These are phyloP conservation scores for Drosophila dives DNA, from an alignment of 2,888 invertebrate genomes.

Conservation along the genomic window DNA sequence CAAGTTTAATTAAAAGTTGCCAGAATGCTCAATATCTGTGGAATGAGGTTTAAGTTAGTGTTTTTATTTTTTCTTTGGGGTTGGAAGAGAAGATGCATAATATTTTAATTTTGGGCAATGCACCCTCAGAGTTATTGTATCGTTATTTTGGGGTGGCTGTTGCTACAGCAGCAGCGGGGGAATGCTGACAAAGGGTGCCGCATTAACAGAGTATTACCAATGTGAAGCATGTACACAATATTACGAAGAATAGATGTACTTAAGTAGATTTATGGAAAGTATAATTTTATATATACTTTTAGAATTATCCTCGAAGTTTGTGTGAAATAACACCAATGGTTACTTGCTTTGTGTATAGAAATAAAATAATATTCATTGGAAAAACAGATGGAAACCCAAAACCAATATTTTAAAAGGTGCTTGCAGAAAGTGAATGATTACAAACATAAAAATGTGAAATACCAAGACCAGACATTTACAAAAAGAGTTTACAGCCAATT, in stretches of 20 bases:
- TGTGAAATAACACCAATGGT: not conserved
- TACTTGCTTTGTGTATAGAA: not conserved
- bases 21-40: not conserved
- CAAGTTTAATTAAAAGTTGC: slow-evolving; percentile 6
- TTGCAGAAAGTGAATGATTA: not conserved
- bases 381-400: not conserved
- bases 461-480: not conserved
- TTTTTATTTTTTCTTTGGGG: not conserved
- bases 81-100: slow-evolving; percentile 12
- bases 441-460: not conserved
- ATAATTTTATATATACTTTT: not conserved
- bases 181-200: slow-evolving; percentile 6
- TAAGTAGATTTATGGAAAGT: slow-evolving; percentile 13
- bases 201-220: slow-evolving; percentile 5
- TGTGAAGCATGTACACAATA: not conserved
- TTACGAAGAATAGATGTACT: not conserved
- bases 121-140: slow-evolving; percentile 11
- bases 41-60: not conserved
- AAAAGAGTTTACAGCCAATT: not conserved
- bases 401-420: not conserved
- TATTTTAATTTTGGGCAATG: slow-evolving; percentile 6
- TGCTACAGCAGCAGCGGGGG: not conserved
- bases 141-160: slow-evolving; percentile 7
- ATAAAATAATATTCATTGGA: not conserved
- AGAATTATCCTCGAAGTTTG: not conserved